Percentiles rank a stretch among this genome's conserved stretches.
Conservation (phyloP, 2,113 vertebrate species). For the Macaca nemestrina region DNA sequence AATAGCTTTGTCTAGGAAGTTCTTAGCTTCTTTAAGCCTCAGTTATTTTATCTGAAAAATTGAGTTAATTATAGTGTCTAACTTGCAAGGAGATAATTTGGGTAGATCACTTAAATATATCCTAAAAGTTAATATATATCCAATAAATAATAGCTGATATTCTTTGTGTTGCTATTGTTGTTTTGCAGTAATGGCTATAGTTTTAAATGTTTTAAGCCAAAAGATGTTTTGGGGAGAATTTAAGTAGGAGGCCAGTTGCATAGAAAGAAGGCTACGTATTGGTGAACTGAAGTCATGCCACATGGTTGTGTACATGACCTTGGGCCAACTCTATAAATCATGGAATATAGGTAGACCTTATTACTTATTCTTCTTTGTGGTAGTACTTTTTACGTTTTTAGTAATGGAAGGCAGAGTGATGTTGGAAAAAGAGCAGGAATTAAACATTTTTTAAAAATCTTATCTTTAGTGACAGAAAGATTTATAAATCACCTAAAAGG, state of each 20-base stretch:
- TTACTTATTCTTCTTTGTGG: background rate
- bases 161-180: background rate
- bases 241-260: background rate
- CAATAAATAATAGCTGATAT: background rate
- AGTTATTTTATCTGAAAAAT: background rate
- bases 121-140: background rate
- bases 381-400: background rate
- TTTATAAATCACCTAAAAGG: background rate
- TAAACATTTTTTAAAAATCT: background rate
- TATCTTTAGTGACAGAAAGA: background rate
- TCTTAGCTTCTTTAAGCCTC: background rate
- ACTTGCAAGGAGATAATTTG: background rate
- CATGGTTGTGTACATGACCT: rapidly evolving
- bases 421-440: background rate
- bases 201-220: background rate
- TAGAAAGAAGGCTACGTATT: background rate
- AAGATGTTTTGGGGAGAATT: background rate
- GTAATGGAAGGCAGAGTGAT: background rate
- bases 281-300: background rate
- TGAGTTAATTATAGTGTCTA: background rate
- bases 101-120: background rate
- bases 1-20: background rate
- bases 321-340: background rate
- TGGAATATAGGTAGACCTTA: background rate
- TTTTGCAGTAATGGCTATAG: background rate